Evolutionary conservation across 2,113 vertebrate species (phyloP), one percentile per base, ranked within the genome.

Genomic region (Gracilinanus agilis): DNA sequence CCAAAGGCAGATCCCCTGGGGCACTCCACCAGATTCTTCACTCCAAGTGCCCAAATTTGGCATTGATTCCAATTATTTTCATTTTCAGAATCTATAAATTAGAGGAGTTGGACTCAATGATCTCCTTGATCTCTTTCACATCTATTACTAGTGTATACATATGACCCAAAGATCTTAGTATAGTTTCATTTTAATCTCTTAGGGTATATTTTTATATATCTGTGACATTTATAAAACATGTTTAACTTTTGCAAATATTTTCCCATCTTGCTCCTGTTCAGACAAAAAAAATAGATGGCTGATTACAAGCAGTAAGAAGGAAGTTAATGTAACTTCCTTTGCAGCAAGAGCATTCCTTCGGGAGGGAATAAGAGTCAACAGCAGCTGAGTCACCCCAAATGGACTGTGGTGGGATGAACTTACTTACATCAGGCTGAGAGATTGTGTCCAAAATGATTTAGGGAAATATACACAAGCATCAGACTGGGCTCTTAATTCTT

Each of bases 321-420:
- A 96, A 89, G 2, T 24, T 92, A 92, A 90, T 54, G 90, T 88
- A 93, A 75, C 54, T 56, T 95, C 92, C 54, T 90, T 93, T 58
- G 90, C 19, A 88, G 29, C 53, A 54, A 88, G 53, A 88, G 13
- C 54, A 9, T 90, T 92, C 89, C 19, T 92, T 53, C 89, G 96
- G 94, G 92, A 96, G 96, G 96, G 94, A 96, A 93, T 93, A 95
- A 93, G 88, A 90, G 89, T 92, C 92, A 95, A 83, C 61, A 49
- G 75, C 90, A 95, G 89, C 10, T 92, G 55, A 96, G 53, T 95
- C 89, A 75, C 93, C 67, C 58, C 91, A 88, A 93, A 93, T 94
- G 97, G 94, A 96, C 92, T 93, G 16, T 44, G 93, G 55, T 90
- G 61, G 94, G 93, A 94, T 94, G 91, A 92, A 44, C 94, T 94